Base-by-base conservation (phyloP, 2,113 vertebrate genomes). In the Vulpes vulpes region DNA sequence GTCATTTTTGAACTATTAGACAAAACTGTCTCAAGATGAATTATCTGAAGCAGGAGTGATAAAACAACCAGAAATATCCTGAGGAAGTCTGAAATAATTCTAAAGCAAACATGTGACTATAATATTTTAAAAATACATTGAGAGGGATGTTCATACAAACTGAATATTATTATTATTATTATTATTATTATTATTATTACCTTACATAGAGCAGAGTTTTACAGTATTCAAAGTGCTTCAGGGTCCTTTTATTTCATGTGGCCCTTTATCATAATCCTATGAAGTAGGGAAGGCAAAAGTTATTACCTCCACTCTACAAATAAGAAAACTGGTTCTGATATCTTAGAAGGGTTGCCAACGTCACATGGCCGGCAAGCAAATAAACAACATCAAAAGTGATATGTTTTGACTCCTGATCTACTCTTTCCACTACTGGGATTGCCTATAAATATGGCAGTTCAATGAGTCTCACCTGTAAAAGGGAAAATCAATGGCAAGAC, bases 401-500 rank as follows among this genome's bases (percentile, higher is more conserved):
- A 32, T 17, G 38, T 76, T 87, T 32, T 64, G 6, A 71, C 30
- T 65, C 27, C 30, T 53, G 27, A 59, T n/a, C 19, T 22, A 25
- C 30, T 71, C 15, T 78, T 89, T 74, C 15, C 80, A 38, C 30
- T 35, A 67, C 0, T 10, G 2, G 78, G 19, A 91, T 30, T 51
- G 10, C 8, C n/a, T 32, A 53, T 53, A 93, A 82, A 73, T 65
- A 84, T 2, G 71, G 10, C 7, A 49, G 10, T 71, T 91, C 65
- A 65, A 17, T 67, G 16, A 38, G 27, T 79, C 38, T 67, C 51
- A 67, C n/a, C 19, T 49, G 12, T 22, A 89, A 57, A 84, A 80
- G 74, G 83, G 25, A 95, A 96, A 84, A 88, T 91, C 32, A 93
- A 59, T 82, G 38, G 7, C 25, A 20, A 82, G 20, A 78, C 4